Conservation (phyloP, 2,113 vertebrate genomes). For the Atractosteus spatula region DNA sequence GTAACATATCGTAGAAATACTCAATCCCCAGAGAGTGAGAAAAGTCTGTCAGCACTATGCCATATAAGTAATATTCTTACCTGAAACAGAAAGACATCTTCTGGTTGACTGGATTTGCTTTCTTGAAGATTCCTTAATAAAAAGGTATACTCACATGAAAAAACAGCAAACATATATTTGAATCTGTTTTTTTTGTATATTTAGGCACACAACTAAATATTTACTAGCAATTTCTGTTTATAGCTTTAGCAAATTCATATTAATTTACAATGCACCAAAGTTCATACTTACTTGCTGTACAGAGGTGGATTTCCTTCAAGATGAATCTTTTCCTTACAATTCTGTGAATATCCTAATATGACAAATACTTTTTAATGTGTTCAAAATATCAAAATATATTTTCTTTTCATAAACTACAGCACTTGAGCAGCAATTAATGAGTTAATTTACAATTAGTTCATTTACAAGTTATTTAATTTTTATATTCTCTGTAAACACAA, state of each 20-base stretch:
- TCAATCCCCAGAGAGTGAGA: too few species aligned
- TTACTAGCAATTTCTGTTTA: too few species aligned
- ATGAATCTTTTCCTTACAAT: constrained; percentile 34
- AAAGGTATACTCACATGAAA: not conserved
- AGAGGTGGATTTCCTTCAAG: constrained; percentile 28
- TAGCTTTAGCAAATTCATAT: not conserved
- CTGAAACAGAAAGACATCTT: constrained; percentile 23
- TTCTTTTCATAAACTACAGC: too few species aligned
- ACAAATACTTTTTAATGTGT: not conserved
- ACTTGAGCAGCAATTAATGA: too few species aligned
- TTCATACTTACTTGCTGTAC: constrained; percentile 40
- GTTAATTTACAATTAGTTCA: too few species aligned
- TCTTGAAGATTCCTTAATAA: constrained; percentile 40
- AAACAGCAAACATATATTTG: not conserved
- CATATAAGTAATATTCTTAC: constrained; percentile 1
- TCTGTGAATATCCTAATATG: not conserved
- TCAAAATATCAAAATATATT: not conserved
- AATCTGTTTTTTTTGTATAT: not conserved
- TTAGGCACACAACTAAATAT: not conserved
- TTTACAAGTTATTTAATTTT: too few species aligned
- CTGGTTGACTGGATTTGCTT: constrained; percentile 12
- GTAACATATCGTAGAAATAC: too few species aligned
- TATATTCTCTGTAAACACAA: too few species aligned
- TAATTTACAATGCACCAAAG: not conserved
- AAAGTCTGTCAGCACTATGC: not conserved